Conservation (phyloP, 1,140 invertebrate genomes). For the Daktulosphaira vitifoliae region DNA sequence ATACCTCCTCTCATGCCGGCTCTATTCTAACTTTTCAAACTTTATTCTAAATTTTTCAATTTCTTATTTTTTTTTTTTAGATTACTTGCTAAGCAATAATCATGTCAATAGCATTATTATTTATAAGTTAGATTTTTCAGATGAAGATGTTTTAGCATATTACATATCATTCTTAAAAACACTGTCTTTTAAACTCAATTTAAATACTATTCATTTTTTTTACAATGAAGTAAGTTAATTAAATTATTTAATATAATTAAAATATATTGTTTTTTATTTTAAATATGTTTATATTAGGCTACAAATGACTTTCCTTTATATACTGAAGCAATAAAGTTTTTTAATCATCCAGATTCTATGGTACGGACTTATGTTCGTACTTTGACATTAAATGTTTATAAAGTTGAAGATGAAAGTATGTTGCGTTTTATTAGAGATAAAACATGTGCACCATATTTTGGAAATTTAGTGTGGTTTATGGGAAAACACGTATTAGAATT, state of each 20-base stretch:
- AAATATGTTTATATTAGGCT: conserved; percentile 59
- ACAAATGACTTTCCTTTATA: conserved; percentile 99
- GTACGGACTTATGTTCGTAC: conserved; percentile 96
- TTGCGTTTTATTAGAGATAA: conserved; percentile 88
- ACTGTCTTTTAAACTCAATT: conserved; percentile 94
- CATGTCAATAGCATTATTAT: conserved; percentile 99
- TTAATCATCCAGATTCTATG: conserved; percentile 98
- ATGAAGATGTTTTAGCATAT: conserved; percentile 99
- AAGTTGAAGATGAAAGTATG: conserved; percentile 92
- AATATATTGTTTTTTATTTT: not conserved
- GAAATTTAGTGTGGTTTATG: conserved; percentile 98
- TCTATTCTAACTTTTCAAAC: no score
- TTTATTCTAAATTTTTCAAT: no score
- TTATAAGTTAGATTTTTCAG: conserved; percentile 98
- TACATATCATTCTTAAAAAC: conserved; percentile 99
- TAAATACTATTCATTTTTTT: conserved; percentile 98
- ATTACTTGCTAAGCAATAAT: conserved; percentile 98
- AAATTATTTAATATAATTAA: not conserved
- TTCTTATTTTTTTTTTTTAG: conserved; percentile 53
- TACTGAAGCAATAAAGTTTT: conserved; percentile 98
- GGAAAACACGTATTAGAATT: conserved; percentile 95
- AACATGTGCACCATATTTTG: conserved; percentile 95
- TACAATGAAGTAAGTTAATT: conserved; percentile 85
- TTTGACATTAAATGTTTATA: conserved; percentile 93
- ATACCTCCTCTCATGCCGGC: no score